These are phyloP conservation scores for Eulemur rubriventer DNA, from an alignment of 2,797 vertebrate genomes.

Conservation along the genomic window DNA sequence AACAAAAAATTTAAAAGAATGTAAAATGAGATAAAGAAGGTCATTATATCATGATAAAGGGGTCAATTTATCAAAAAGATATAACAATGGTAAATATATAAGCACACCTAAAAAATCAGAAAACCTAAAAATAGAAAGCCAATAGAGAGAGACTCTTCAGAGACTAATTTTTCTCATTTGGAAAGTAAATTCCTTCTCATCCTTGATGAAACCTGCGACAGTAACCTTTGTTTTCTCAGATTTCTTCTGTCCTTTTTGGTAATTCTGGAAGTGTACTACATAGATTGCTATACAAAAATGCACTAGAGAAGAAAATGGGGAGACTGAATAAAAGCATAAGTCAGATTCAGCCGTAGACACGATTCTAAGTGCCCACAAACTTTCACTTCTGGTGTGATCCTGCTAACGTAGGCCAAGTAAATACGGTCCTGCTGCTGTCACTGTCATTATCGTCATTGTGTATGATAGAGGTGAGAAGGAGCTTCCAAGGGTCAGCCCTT, in stretches of 20 bases:
- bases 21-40: no score
- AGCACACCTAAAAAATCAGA: no score
- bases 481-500: neutral
- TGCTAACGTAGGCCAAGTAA: neutral
- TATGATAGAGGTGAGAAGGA: neutral
- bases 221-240: neutral
- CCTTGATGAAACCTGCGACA: neutral
- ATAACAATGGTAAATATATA: no score
- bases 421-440: neutral
- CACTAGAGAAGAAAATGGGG: neutral
- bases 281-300: neutral
- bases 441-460: neutral
- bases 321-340: neutral
- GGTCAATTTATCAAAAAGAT: no score
- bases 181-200: neutral
- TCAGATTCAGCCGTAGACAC: neutral
- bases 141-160: neutral
- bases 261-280: neutral
- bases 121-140: no score
- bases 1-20: no score
- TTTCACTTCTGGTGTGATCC: neutral
- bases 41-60: no score
- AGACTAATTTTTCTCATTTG: constrained; percentile 3
- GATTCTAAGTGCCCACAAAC: neutral
- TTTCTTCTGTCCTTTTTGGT: neutral